Base-by-base conservation (phyloP, 1,140 invertebrate genomes). In the Pseudachorutes palmiensis region DNA sequence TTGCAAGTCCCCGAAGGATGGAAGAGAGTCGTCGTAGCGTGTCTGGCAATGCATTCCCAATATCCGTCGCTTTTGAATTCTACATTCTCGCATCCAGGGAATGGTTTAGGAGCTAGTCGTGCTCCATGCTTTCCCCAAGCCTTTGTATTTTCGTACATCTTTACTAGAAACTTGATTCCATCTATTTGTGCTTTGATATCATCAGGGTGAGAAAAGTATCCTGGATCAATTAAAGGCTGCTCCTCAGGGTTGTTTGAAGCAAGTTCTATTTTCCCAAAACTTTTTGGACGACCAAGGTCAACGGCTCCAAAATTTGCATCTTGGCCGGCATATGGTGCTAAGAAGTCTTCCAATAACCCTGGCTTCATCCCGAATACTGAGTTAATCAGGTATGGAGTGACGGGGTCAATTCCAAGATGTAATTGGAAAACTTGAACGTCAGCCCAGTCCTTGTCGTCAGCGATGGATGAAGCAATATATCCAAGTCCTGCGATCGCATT, bases 141-240 rank as follows among this genome's bases (percentile, higher is more conserved):
- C 12, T 9, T 28, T 12, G n/a, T 45, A 45, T 45, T 45, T 45
- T 45, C 36, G 19, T 12, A 45, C 19, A 45, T 9, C 9, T 45
- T 19, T 12, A 45, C 36, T 19, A 45, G 19, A 45, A 45, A 12
- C 36, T 45, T 45, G 9, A 45, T 45, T 12, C 79, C 82, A 66
- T 77, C 68, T 24, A 71, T 48, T 51, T 77, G 41, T 1, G 65
- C 66, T 14, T 70, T 45, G 1, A 77, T 41, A 33, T 78, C 77
- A 1, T 65, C 49, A 2, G 65, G 65, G 65, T 77, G 69, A 16
- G 55, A 55, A 31, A 81, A 70, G 65, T 79, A 81, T 58, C 80
- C 81, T 22, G 83, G 81, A 72, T 83, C 78, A 48, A 85, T 79
- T 45, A 79, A 69, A 1, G 83, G 83, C 70, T 78, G 76, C 32